Base-by-base conservation (phyloP, 2,888 invertebrate species). In the Drepanosiphum platanoidis region DNA sequence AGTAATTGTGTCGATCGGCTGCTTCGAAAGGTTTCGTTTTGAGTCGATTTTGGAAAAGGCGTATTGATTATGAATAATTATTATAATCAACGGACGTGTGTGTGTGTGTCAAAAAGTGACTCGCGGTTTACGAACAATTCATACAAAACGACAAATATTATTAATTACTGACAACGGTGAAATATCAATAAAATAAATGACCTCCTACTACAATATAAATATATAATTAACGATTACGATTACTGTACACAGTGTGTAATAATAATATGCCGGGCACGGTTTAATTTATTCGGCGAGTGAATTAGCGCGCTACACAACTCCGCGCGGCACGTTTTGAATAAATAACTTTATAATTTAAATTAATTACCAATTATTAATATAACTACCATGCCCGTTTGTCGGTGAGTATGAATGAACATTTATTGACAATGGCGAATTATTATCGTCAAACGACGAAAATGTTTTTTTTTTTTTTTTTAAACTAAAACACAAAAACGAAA, bases 361-460 rank as follows among this genome's bases (percentile, higher is more conserved):
- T 34, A 52, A 74, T 34, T 34, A 74, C n/a, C 32, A 74, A 22
- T 22, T 22, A 74, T 74, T 46, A 72, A 13, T 39, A 39, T 39
- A 39, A 72, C 13, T 30, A 72, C 13, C 18, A 1, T 3, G 42
- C 36, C n/a, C 11, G 68, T 32, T 30, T 68, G 9, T 9, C n/a
- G 15, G 7, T 27, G 27, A 74, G 32, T 74, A 74, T 52, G 52
- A 74, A 52, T 74, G 32, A n/a, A 52, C 52, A 52, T n/a, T n/a
- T 72, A 36, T 72, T 27, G 27, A 72, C 15, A 42, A 27, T 15
- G 27, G 27, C 8, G 27, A n/a, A 13, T n/a, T n/a, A n/a, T 15
- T 30, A 15, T 46, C 46, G 46, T 46, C 9, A 7, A 39, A 39
- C 4, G 9, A 4, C 39, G n/a, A n/a, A n/a, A n/a, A n/a, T n/a